Percentiles rank a stretch among this genome's conserved stretches.
Conservation (phyloP, 2,113 vertebrate species). For the Capreolus pygargus region DNA sequence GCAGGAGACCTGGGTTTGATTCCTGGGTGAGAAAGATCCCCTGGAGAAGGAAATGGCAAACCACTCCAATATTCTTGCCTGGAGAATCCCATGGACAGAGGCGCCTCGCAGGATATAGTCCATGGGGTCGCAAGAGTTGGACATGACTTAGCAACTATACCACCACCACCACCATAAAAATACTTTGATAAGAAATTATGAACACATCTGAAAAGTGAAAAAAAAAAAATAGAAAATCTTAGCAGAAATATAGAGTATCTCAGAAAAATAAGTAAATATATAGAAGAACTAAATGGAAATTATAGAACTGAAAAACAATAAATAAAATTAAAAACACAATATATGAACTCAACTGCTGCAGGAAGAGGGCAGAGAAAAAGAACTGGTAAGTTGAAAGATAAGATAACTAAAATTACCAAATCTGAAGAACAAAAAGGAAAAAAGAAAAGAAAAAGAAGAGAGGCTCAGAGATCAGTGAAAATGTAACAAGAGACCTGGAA, state of each 20-base stretch:
- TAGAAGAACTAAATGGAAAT: neutral
- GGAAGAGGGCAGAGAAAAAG: neutral
- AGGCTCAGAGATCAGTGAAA: neutral
- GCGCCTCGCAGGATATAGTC: neutral
- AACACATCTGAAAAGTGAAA: neutral
- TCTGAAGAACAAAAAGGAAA: neutral
- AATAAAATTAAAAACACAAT: neutral
- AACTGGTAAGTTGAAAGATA: neutral
- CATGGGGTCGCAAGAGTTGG: neutral
- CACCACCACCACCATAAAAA: neutral
- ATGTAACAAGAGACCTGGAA: neutral
- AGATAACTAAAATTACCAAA: neutral
- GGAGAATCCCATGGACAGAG: neutral
- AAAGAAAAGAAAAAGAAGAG: neutral
- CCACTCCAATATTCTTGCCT: neutral
- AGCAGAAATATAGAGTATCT: neutral
- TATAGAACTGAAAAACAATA: neutral
- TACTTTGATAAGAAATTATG: neutral
- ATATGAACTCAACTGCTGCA: neutral
- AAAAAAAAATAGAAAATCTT: neutral
- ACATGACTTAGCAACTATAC: neutral
- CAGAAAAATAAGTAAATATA: neutral
- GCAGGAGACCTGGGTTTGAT: neutral
- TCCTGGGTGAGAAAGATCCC: neutral
- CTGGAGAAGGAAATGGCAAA: neutral